phyloP scores from a whole-genome alignment of 2,113 vertebrate species.

The Nothocercus julius region DNA sequence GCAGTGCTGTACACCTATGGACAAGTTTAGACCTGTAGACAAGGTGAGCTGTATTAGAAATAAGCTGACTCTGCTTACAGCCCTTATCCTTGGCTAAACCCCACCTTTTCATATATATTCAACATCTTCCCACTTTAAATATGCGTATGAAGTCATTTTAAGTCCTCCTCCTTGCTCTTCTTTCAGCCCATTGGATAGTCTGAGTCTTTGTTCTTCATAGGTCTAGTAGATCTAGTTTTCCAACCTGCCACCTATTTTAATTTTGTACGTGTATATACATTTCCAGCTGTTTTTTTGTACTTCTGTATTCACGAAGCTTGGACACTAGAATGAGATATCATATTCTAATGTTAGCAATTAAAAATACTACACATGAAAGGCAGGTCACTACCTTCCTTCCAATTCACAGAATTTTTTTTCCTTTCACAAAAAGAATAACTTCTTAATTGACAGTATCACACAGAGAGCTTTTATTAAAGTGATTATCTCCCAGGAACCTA shows the following conservation, averaged over 20 bases:
- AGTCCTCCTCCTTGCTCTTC: background rate
- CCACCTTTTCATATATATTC: background rate
- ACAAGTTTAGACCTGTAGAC: background rate
- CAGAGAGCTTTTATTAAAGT: background rate
- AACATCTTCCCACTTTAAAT: background rate
- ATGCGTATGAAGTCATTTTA: background rate
- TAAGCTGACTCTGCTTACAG: background rate
- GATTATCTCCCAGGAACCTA: background rate
- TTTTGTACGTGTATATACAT: background rate
- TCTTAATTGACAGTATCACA: background rate
- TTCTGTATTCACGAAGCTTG: background rate
- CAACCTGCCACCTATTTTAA: background rate
- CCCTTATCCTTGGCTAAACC: background rate
- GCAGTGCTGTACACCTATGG: background rate
- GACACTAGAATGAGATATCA: background rate
- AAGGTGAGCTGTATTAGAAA: background rate
- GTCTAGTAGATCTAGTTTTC: background rate
- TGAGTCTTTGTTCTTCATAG: background rate
- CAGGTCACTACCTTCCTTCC: background rate
- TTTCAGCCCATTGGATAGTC: background rate
- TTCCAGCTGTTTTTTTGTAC: background rate
- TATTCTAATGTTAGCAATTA: background rate
- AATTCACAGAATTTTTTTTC: background rate
- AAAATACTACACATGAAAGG: background rate
- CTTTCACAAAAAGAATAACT: background rate